These are phyloP conservation scores for Chironomus tepperi DNA, from an alignment of 1,140 invertebrate genomes.

Conservation along the genomic window DNA sequence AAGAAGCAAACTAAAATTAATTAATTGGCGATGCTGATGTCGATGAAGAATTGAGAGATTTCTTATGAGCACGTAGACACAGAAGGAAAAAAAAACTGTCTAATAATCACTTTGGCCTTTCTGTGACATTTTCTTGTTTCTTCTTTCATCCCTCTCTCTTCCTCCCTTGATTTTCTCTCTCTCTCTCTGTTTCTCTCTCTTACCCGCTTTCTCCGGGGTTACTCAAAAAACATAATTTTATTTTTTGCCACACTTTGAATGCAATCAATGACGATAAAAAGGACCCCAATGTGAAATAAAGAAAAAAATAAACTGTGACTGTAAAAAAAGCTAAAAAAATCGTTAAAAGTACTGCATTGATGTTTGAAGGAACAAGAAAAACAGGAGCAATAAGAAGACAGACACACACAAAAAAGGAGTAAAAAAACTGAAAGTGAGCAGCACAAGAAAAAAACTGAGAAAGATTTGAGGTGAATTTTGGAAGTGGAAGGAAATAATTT, in stretches of 20 bases:
- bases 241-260: not conserved
- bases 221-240: no score
- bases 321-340: constrained; percentile 2
- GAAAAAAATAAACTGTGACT: no score
- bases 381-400: not conserved
- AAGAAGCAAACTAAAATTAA: not conserved
- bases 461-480: no score
- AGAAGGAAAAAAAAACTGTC: not conserved
- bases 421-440: no score
- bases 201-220: no score
- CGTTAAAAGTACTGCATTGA: constrained; percentile 24
- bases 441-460: no score
- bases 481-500: no score
- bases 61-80: not conserved
- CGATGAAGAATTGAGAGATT: not conserved
- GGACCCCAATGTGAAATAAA: not conserved
- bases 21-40: not conserved
- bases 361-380: constrained; percentile 18
- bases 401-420: not conserved
- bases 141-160: not conserved
- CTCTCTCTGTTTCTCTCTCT: no score
- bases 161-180: no score
- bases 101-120: not conserved
- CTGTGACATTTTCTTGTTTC: constrained; percentile 7
- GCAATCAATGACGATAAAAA: constrained; percentile 8